Evolutionary conservation across 2,113 vertebrate genomes (phyloP).

Genomic region (Bucco capensis): DNA sequence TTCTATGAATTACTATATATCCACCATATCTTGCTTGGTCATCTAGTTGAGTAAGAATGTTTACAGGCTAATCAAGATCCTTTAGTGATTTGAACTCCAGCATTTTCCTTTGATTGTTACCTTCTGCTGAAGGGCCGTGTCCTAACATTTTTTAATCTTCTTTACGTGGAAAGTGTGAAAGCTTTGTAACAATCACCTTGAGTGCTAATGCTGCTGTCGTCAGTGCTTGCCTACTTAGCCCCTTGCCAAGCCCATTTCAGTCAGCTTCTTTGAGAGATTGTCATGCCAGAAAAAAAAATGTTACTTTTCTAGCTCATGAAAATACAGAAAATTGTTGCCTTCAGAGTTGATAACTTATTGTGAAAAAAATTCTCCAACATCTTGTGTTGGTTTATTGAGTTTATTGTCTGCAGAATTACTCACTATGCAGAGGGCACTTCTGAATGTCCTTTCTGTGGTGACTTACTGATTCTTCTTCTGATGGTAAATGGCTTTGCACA

Average conservation of each 20-base stretch:
- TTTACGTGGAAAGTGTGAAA: neutral
- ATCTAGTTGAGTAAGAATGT: neutral
- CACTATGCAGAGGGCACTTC: neutral
- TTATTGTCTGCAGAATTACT: neutral
- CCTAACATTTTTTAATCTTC: neutral
- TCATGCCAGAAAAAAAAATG: neutral
- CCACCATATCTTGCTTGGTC: neutral
- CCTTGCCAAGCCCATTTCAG: neutral
- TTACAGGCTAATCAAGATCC: neutral
- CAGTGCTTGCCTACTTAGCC: neutral
- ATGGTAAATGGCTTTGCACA: neutral
- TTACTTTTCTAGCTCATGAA: neutral
- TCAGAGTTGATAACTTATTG: neutral
- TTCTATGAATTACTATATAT: neutral
- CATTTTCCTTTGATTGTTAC: neutral
- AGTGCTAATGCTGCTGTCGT: neutral
- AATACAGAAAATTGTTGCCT: neutral
- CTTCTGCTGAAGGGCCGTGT: neutral
- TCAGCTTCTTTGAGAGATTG: fast-evolving
- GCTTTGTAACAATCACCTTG: neutral
- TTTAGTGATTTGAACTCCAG: neutral
- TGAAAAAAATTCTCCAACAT: neutral
- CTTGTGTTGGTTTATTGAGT: neutral
- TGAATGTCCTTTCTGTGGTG: neutral
- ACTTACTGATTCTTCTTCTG: neutral